Evolutionary conservation across 2,888 invertebrate species (phyloP).

Genomic region (Lymantria dispar): DNA sequence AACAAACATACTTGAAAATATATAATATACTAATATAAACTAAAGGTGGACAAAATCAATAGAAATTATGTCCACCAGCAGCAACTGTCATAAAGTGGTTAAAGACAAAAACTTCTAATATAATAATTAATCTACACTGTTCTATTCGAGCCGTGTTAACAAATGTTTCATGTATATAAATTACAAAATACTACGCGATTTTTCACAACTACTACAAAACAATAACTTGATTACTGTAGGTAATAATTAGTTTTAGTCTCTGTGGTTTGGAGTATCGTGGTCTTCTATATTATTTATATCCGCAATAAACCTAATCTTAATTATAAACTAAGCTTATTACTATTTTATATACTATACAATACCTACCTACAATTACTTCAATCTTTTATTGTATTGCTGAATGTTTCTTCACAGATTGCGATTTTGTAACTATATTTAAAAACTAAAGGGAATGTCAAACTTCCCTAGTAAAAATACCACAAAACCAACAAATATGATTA

Average conservation of each 20-base stretch:
- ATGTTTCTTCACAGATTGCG: constrained; percentile 1
- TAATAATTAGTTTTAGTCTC: constrained; percentile 2
- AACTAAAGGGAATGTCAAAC: not conserved
- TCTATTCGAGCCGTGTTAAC: constrained; percentile 1
- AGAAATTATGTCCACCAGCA: not conserved
- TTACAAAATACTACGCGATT: constrained; percentile 9
- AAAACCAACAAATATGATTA: no score
- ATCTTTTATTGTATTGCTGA: constrained; percentile 9
- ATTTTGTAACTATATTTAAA: not conserved
- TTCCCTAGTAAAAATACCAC: no score
- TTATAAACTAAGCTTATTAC: constrained; percentile 3
- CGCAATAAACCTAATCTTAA: constrained; percentile 3
- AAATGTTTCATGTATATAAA: constrained; percentile 7
- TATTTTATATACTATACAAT: constrained; percentile 5
- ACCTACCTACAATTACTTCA: constrained; percentile 8
- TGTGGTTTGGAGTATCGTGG: constrained; percentile 3
- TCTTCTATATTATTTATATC: constrained; percentile 1
- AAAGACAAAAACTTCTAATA: not conserved
- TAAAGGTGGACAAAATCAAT: not conserved
- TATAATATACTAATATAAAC: not conserved
- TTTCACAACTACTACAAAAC: constrained; percentile 4
- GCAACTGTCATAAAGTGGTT: not conserved
- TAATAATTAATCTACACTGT: not conserved
- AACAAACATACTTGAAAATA: constrained; percentile 5
- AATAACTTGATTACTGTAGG: constrained; percentile 3